Evolutionary conservation across 2,888 invertebrate genomes (phyloP).

Genomic region (Campaea margaritaria): DNA sequence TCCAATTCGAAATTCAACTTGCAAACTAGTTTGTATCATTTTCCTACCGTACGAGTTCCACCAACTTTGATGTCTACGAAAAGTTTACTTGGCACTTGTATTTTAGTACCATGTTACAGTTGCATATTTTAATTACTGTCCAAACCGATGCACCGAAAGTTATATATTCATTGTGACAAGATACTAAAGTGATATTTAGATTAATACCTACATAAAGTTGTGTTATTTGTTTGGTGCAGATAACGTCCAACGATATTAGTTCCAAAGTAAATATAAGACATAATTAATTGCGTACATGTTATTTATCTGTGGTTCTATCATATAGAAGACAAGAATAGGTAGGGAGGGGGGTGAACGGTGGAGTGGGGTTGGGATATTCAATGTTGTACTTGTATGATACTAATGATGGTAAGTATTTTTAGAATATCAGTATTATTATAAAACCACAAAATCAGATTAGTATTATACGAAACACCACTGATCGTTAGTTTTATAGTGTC

Average conservation of each 20-base stretch:
- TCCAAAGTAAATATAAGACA: conserved; percentile 48
- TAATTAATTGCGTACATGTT: conserved; percentile 63
- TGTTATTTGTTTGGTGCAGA: conserved; percentile 66
- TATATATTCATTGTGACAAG: too few relatives aligned
- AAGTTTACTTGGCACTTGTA: neutral
- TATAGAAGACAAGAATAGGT: neutral
- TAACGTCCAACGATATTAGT: conserved; percentile 61
- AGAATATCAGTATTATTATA: neutral
- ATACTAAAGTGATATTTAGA: too few relatives aligned
- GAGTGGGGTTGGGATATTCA: neutral
- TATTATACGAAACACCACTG: too few relatives aligned
- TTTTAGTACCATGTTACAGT: neutral
- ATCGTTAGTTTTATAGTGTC: too few relatives aligned
- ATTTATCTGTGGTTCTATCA: conserved; percentile 49
- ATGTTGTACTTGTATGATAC: neutral
- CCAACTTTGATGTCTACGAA: neutral
- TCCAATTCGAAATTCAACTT: too few relatives aligned
- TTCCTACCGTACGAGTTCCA: conserved; percentile 4
- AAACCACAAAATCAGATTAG: too few relatives aligned
- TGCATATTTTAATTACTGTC: neutral
- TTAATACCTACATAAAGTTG: conserved; percentile 51
- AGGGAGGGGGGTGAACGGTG: too few relatives aligned
- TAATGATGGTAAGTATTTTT: neutral
- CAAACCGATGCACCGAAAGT: too few relatives aligned
- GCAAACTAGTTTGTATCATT: too few relatives aligned